These are phyloP conservation scores for Nesoenas mayeri DNA, from an alignment of 2,113 vertebrate species.

Conservation along the genomic window DNA sequence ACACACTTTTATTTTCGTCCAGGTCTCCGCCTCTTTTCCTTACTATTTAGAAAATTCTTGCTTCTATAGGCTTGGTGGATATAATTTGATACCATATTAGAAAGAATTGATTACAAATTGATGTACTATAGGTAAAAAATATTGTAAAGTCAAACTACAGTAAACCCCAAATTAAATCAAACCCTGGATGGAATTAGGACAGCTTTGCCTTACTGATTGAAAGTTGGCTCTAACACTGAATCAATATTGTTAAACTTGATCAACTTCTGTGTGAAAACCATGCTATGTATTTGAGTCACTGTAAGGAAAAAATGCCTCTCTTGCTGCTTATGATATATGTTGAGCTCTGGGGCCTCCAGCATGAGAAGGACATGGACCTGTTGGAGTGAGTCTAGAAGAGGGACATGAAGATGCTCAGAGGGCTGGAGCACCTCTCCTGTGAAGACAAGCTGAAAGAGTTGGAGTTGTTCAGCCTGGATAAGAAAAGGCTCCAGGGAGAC, in stretches of 20 bases:
- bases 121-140: background rate
- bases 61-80: background rate
- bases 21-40: background rate
- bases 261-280: background rate
- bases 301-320: background rate
- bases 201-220: background rate
- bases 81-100: background rate
- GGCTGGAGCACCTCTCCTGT: too few species aligned
- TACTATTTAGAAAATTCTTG: background rate
- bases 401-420: too few species aligned
- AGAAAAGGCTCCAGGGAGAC: too few species aligned
- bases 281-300: background rate
- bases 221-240: background rate
- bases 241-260: background rate
- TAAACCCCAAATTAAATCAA: background rate
- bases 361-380: too few species aligned
- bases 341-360: too few species aligned
- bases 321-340: background rate
- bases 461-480: too few species aligned
- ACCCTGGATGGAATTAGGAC: background rate
- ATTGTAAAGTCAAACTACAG: background rate
- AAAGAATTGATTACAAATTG: background rate
- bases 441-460: too few species aligned
- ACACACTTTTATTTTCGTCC: background rate
- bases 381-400: too few species aligned